Evolutionary conservation across 1,140 invertebrate species (phyloP), one percentile per base, ranked within the genome.

Genomic region (Sweltsa coloradensis): DNA sequence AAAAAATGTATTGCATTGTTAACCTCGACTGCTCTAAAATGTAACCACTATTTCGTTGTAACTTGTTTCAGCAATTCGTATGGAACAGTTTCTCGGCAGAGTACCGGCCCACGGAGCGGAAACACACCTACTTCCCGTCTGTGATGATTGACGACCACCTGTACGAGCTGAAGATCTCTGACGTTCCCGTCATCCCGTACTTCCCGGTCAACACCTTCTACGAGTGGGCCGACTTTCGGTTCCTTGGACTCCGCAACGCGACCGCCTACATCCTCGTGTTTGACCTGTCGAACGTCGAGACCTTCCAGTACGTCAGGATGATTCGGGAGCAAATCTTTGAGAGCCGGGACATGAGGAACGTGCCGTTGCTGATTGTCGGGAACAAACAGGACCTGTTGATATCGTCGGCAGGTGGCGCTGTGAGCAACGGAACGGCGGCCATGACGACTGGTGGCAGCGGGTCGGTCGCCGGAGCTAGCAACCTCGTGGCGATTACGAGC

Each of bases 211-310:
- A 81, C 57, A 80, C 80, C 1, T 78, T 79, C 51, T 79, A 86
- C 63, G 88, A 91, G 70, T 92, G 87, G 87, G 80, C 81, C 0
- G 83, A 89, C 59, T 89, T 82, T 63, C 71, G 83, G 19, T 83
- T 80, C 60, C 82, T 81, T 55, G 85, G 85, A n/a, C 68, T 96
- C 18, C 74, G 89, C 52, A 88, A 80, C 56, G 90, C 91, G 18
- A 83, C 86, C 3, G 92, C 89, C 2, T 96, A 95, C 64, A 79
- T 95, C 26, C 70, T 96, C 34, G 89, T 95, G 29, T 96, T 90
- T 66, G 91, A 96, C 68, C 74, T 94, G 47, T 87, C 86, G 39
- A 88, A 89, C 59, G 79, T 90, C 41, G 89, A 92, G 61, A 90
- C 88, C 2, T 95, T 94, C 68, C 71, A 82, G 68, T 87, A 89